Evolutionary conservation across 2,113 vertebrate genomes (phyloP).

Genomic region (Chloropsis hardwickii): DNA sequence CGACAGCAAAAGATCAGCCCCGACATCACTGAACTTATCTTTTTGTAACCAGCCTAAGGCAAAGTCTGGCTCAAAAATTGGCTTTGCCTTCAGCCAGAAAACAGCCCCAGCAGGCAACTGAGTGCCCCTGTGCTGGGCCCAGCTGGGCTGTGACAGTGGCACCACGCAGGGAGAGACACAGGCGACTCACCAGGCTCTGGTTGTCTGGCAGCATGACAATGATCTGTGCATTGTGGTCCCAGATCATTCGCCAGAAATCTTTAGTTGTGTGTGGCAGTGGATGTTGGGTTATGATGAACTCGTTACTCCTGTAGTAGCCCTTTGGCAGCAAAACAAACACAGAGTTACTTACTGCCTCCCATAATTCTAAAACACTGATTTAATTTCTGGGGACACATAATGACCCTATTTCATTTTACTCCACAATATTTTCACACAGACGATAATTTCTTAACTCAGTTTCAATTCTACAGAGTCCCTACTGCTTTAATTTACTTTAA

Average conservation of each 20-base stretch:
- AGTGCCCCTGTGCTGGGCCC: background rate
- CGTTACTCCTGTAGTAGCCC: conserved; percentile 92
- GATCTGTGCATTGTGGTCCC: conserved; percentile 96
- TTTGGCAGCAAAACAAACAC: conserved; percentile 65
- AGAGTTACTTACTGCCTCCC: background rate
- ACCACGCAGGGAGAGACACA: background rate
- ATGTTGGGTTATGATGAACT: conserved; percentile 97
- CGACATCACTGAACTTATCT: background rate
- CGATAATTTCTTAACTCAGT: conserved; percentile 23
- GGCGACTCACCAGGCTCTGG: conserved; percentile 85
- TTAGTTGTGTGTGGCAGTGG: conserved; percentile 94
- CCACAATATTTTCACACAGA: conserved; percentile 10
- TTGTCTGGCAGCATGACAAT: conserved; percentile 95
- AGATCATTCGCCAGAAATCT: conserved; percentile 98
- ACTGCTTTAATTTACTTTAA: conserved; percentile 60
- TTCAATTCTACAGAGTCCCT: conserved; percentile 21
- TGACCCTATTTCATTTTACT: conserved; percentile 17
- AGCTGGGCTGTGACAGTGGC: background rate
- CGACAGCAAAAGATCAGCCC: background rate
- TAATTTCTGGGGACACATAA: conserved; percentile 20
- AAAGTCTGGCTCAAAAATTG: background rate
- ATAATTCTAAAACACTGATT: background rate
- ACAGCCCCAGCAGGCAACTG: background rate
- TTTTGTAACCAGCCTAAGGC: background rate
- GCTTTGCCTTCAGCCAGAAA: background rate